Evolutionary conservation across 2,113 vertebrate species (phyloP), one percentile per base, ranked within the genome.

Genomic region (Pungitius pungitius): DNA sequence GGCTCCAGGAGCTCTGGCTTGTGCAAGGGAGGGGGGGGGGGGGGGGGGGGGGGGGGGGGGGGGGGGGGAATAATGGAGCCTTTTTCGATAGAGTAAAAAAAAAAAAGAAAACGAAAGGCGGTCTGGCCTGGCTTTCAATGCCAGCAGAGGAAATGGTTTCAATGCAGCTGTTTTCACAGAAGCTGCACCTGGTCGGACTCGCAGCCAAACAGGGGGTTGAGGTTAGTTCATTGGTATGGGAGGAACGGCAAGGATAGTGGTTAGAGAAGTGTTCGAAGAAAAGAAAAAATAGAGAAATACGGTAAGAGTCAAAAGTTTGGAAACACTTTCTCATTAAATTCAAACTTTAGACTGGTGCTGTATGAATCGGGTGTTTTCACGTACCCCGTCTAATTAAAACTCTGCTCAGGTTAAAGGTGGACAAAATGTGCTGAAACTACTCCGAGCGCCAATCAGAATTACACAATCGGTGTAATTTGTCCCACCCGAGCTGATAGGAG

Each of bases 91-190:
- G 75, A 85, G 88, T 87, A 73, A 65, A 89, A 65, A 89, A 86
- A 82, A 73, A 83, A 73, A 73, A 82, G 52, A 60, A 71, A 81
- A 57, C 59, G 49, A 80, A 78, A 80, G 58, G 40, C 70, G 77
- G 71, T 62, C 85, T 76, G 80, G 82, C 80, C 69, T 47, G 64
- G 58, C 49, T 72, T 62, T 85, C 78, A 69, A 54, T 67, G 69
- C 69, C 73, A 61, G 84, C 57, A 43, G 82, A 85, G 73, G 83
- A 91, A 86, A 84, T 65, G 20, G 33, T 73, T 80, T 88, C 81
- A 84, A 82, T 82, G 89, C 86, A 89, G 82, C 75, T 91, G 90
- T 89, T 92, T 88, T 87, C 72, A 81, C 71, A 79, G 81, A 74
- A 63, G 83, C 74, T 55, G 78, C 91, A 91, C 88, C 91, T 92